Conservation (phyloP, 2,113 vertebrate genomes). For the Phrynosoma platyrhinos region DNA sequence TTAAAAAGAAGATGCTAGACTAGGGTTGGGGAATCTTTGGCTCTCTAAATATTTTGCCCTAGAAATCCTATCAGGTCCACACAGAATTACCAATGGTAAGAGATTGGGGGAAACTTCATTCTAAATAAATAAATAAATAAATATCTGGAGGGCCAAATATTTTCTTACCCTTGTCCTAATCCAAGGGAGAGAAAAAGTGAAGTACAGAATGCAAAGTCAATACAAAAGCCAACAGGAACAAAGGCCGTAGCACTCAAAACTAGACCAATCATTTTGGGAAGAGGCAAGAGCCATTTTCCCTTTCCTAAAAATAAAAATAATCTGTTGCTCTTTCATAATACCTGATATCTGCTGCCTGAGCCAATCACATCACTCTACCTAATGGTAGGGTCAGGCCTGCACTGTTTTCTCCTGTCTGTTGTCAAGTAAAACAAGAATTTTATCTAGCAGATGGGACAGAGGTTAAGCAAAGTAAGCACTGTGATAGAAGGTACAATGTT, state of each 20-base stretch:
- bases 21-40: background rate
- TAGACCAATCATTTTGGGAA: background rate
- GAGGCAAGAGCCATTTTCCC: background rate
- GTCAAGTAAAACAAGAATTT: background rate
- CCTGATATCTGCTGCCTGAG: background rate
- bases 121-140: background rate
- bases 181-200: background rate
- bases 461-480: background rate
- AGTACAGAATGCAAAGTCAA: background rate
- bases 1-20: background rate
- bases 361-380: background rate
- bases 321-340: background rate
- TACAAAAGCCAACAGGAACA: background rate
- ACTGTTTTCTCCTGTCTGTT: background rate
- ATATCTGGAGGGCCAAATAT: background rate
- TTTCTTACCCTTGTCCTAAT: background rate
- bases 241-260: background rate
- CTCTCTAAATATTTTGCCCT: background rate
- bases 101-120: background rate
- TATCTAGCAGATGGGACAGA: background rate
- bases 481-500: background rate
- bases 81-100: background rate
- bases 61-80: background rate
- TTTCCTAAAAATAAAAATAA: background rate
- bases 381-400: background rate